phyloP scores from a whole-genome alignment of 1,140 invertebrate species.

The Aphelinus certus region DNA sequence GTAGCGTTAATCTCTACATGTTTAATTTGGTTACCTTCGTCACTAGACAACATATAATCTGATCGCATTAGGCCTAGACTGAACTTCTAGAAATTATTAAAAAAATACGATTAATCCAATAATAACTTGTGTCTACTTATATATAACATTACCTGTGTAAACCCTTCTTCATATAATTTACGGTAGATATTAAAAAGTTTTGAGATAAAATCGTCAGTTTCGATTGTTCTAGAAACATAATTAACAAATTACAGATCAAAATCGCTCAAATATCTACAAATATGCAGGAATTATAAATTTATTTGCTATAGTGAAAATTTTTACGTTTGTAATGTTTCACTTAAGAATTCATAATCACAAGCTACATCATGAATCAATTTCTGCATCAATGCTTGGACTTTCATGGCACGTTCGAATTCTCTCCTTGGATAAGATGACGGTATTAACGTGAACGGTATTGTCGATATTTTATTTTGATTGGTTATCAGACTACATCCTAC shows the following conservation, averaged over 20 bases:
- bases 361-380: conserved; percentile 89
- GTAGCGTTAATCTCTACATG: conserved; percentile 98
- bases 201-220: conserved; percentile 87
- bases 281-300: too few species aligned
- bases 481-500: conserved; percentile 79
- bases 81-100: conserved; percentile 45
- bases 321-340: conserved; percentile 74
- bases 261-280: not conserved
- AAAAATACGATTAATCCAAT: not conserved
- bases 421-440: conserved; percentile 83
- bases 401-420: conserved; percentile 80
- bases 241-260: too few species aligned
- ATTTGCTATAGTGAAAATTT: not conserved
- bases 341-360: conserved; percentile 84
- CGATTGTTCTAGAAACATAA: conserved; percentile 75
- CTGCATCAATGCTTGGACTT: conserved; percentile 82
- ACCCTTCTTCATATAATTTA: conserved; percentile 79
- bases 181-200: conserved; percentile 87
- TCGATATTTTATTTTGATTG: conserved; percentile 72
- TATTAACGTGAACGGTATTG: conserved; percentile 80
- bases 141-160: conserved; percentile 70
- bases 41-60: conserved; percentile 78
- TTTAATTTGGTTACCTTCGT: conserved; percentile 70
- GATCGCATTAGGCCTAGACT: conserved; percentile 76
- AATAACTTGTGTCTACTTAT: too few species aligned